A percentile compares a stretch with the other conserved stretches of the same genome.
Evolutionary conservation across 2,113 vertebrate genomes (phyloP).

Genomic region (Hypanus sabinus): DNA sequence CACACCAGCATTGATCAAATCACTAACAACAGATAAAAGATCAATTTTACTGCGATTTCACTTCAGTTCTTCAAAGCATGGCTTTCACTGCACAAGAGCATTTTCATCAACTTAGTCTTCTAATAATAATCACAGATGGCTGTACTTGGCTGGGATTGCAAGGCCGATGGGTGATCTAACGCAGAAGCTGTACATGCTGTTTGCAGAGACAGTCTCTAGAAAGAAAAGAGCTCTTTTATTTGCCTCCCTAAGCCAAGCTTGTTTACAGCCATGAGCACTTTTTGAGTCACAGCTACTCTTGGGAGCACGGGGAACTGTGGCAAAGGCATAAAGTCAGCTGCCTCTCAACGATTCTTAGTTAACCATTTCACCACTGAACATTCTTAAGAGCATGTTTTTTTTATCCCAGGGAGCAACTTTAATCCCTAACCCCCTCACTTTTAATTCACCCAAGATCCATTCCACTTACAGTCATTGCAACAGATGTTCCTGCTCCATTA

Average conservation of each 20-base stretch:
- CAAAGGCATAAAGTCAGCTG: background rate
- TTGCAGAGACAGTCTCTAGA: background rate
- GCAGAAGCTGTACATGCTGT: constrained; percentile 8
- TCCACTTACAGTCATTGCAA: background rate
- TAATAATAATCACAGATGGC: constrained; percentile 31
- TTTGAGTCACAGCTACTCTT: background rate
- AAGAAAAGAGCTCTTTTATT: constrained; percentile 33
- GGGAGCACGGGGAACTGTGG: background rate
- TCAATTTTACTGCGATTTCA: constrained; percentile 31
- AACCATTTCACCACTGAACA: background rate
- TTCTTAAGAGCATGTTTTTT: background rate
- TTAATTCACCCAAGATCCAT: background rate
- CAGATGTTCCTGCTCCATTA: background rate
- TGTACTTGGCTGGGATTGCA: constrained; percentile 23
- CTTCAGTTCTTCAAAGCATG: constrained; percentile 19
- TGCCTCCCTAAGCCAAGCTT: constrained; percentile 12
- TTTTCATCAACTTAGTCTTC: constrained; percentile 1
- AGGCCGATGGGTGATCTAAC: constrained; percentile 23
- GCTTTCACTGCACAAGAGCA: constrained; percentile 26
- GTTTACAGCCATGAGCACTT: background rate
- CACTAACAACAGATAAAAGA: constrained; percentile 31
- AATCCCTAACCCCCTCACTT: no score
- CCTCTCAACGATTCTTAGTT: background rate
- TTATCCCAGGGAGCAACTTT: no score
- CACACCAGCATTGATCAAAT: constrained; percentile 20